Conservation (phyloP, 2,797 vertebrate genomes). For the Knipowitschia caucasica region DNA sequence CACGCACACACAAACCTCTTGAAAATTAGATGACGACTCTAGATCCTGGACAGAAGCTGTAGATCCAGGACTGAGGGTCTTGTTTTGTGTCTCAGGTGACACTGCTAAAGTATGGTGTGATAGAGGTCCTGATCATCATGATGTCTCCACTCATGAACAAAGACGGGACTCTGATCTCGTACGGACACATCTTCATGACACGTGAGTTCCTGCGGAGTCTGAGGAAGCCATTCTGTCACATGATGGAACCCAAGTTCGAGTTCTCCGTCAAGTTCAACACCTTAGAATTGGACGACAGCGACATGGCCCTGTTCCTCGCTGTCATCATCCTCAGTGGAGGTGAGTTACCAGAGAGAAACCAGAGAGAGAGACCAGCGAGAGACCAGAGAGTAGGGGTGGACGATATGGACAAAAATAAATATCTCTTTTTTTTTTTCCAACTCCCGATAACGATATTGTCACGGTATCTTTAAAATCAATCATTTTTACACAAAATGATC, state of each 20-base stretch:
- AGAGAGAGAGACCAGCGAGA: too few relatives aligned
- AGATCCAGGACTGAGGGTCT: neutral
- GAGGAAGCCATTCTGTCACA: slow-evolving; percentile 92
- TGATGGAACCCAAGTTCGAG: slow-evolving; percentile 99
- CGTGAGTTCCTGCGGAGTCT: slow-evolving; percentile 97
- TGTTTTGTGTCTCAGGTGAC: slow-evolving; percentile 77
- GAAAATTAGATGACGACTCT: too few relatives aligned
- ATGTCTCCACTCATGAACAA: slow-evolving; percentile 98
- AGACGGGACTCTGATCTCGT: slow-evolving; percentile 92
- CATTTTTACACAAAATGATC: too few relatives aligned
- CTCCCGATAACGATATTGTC: too few relatives aligned
- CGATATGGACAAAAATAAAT: too few relatives aligned
- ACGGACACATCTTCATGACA: slow-evolving; percentile 98
- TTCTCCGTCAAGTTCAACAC: slow-evolving; percentile 98
- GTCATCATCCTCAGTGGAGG: slow-evolving; percentile 99
- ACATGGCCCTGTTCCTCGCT: slow-evolving; percentile 96
- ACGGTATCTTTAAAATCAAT: too few relatives aligned
- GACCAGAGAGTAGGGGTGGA: too few relatives aligned
- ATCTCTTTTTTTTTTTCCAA: too few relatives aligned
- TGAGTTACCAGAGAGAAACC: slow-evolving; percentile 61
- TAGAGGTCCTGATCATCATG: slow-evolving; percentile 95
- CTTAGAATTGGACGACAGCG: slow-evolving; percentile 95
- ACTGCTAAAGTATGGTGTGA: slow-evolving; percentile 94
- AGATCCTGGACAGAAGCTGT: neutral
- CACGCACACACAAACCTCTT: too few relatives aligned